Evolutionary conservation across 2,797 vertebrate species (phyloP), one percentile per base, ranked within the genome.

Genomic region (Bucorvus abyssinicus): DNA sequence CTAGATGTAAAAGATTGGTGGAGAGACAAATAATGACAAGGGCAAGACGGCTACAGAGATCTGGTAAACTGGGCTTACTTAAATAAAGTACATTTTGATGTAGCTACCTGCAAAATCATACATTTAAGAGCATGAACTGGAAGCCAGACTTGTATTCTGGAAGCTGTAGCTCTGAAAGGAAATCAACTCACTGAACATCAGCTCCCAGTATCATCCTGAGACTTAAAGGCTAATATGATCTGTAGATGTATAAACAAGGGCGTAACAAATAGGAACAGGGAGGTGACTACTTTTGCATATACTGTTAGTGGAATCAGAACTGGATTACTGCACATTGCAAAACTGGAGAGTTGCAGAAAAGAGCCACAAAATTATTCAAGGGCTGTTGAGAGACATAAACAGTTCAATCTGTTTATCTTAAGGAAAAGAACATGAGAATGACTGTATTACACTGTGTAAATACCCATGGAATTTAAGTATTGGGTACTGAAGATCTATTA

Each of bases 361-460:
- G 53, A 95, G 30, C 64, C 69, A 81, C 63, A 86, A 78, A 94
- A 74, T 86, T 1, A 82, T 94, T 86, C 77, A 79, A 57, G 49
- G 77, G 26, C 63, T 86, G 74, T 63, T 81, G 40, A 94, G 82
- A 94, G 82, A 88, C 57, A 85, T 81, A 93, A 95, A 92, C 92
- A 97, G 32, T 85, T 91, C 45, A 64, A 52, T 91, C 53, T 92
- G 90, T 95, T 96, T 93, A 94, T 93, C 65, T 86, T 91, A 65
- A 0, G 6, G 36, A 76, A 95, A 94, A 91, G 79, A 92, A 73
- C 19, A 30, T 13, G 67, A 73, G 74, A 96, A 86, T 70, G 80
- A 59, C 87, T 74, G 50, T 76, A 74, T 90, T 84, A 63, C 59
- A 45, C 79, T 89, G 29, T 93, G 60, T 95, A 96, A 94, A 91